These are phyloP conservation scores for Carapus acus DNA, from an alignment of 2,797 vertebrate species.

Conservation along the genomic window DNA sequence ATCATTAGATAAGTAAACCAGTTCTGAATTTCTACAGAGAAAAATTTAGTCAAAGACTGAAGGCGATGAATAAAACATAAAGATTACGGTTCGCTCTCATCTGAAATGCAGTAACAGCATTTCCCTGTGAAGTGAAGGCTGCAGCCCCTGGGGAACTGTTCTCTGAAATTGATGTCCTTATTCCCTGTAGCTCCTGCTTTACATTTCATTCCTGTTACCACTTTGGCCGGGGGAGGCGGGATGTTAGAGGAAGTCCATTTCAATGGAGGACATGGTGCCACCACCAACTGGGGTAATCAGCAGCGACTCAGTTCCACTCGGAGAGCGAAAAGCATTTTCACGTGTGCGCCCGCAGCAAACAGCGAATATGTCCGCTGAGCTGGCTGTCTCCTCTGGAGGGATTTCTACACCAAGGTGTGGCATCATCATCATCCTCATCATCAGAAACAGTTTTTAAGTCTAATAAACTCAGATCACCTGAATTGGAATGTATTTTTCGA, in stretches of 20 bases:
- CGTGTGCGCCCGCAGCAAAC: constrained; percentile 3
- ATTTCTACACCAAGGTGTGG: constrained; percentile 5
- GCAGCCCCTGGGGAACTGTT: not conserved
- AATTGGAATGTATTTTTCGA: constrained; percentile 27
- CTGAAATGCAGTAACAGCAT: not conserved
- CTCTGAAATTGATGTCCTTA: constrained; percentile 13
- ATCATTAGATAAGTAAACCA: no score
- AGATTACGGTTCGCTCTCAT: no score
- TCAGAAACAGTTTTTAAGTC: constrained; percentile 12
- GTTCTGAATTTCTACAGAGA: no score
- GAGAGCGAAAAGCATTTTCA: constrained; percentile 38
- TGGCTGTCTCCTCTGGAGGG: constrained; percentile 1
- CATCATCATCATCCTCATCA: constrained; percentile 4
- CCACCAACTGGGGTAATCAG: constrained; percentile 21
- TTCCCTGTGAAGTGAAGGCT: not conserved
- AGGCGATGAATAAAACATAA: no score
- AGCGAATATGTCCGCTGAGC: constrained; percentile 9
- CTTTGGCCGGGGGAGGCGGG: constrained; percentile 41
- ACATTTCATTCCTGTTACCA: constrained; percentile 42
- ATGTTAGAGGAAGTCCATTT: constrained; percentile 33
- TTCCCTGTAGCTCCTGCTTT: constrained; percentile 39
- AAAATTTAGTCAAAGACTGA: no score
- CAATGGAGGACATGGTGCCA: constrained; percentile 17
- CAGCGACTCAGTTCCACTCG: constrained; percentile 20
- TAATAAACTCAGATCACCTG: constrained; percentile 1